These are phyloP conservation scores for Calliphora vomitoria DNA, from an alignment of 2,888 invertebrate genomes.

Conservation along the genomic window DNA sequence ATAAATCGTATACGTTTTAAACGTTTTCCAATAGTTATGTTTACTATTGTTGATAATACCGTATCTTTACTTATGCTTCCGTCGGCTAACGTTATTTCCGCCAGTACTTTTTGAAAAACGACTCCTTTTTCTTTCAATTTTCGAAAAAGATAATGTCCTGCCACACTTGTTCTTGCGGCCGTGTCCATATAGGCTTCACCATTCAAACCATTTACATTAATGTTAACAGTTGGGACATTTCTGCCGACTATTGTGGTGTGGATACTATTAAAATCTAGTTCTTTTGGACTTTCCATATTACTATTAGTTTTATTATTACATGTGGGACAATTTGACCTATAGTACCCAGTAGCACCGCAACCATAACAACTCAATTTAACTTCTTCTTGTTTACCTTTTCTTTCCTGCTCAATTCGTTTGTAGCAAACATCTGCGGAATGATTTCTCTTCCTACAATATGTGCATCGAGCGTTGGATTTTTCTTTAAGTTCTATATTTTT, in stretches of 20 bases:
- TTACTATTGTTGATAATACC: conserved; percentile 54
- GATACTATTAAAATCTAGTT: conserved; percentile 43
- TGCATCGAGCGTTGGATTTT: neutral
- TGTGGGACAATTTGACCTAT: conserved; percentile 46
- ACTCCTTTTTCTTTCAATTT: conserved; percentile 55
- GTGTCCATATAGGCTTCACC: conserved; percentile 67
- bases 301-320: conserved; percentile 11
- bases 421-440: conserved; percentile 25
- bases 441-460: conserved; percentile 32
- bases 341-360: conserved; percentile 37
- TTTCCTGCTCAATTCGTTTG: conserved; percentile 29
- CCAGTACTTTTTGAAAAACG: conserved; percentile 55
- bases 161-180: conserved; percentile 68
- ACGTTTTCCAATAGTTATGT: conserved; percentile 59
- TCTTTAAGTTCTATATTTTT: neutral
- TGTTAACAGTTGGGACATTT: conserved; percentile 55
- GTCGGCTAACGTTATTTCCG: conserved; percentile 69
- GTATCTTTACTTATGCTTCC: conserved; percentile 48
- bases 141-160: conserved; percentile 60
- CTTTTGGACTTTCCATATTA: conserved; percentile 6
- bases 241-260: conserved; percentile 43
- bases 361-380: conserved; percentile 41
- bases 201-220: conserved; percentile 52
- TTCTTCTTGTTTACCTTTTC: conserved; percentile 28
- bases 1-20: conserved; percentile 72